Base-by-base conservation (phyloP, 92 coral and sea anemone species). In the Siderastrea siderea region DNA sequence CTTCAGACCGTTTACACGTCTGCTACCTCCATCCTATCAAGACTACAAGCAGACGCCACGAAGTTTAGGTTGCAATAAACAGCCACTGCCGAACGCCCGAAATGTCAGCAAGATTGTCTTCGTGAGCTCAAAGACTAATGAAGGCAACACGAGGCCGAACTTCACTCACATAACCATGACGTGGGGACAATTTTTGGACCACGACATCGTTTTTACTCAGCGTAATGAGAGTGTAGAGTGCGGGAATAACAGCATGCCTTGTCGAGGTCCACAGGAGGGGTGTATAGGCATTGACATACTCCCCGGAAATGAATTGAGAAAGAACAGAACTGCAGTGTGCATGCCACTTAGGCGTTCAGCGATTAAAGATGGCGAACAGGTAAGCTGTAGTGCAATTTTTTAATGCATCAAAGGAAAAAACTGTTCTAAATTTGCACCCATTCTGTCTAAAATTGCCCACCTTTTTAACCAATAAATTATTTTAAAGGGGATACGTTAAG, bases 141-240 rank as follows among this genome's bases (percentile, higher is more conserved):
- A 60, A 9, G 43, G 26, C 11, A 61, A 73, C 80, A 26, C 16
- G 5, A 62, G 47, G 51, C 71, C 87, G 10, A 83, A 83, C 51
- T 83, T 88, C 26, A 83, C 89, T 71, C 92, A 89, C 80, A 48
- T 89, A 79, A 68, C 89, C 7, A 89, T 89, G 92, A 60, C 80
- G 12, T 89, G 81, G 75, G 92, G 92, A 1, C 88, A 83, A 61
- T 89, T 89, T 26, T 47, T 89, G 43, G 89, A 76, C 53, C 92
- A 89, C 51, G 92, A 89, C 66, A 13, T 89, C 59, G 61, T 83
- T 26, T 78, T 84, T 11, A 71, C 87, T 4, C 78, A 78, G 60
- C 14, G 1, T 10, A 76, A 47, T n/a, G 43, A 76, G 9, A 16
- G 19, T 8, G 68, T 15, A 11, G 83, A 85, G 15, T 85, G 89